These are phyloP conservation scores for Formicarius rufipectus DNA, from an alignment of 2,113 vertebrate genomes.

Conservation along the genomic window DNA sequence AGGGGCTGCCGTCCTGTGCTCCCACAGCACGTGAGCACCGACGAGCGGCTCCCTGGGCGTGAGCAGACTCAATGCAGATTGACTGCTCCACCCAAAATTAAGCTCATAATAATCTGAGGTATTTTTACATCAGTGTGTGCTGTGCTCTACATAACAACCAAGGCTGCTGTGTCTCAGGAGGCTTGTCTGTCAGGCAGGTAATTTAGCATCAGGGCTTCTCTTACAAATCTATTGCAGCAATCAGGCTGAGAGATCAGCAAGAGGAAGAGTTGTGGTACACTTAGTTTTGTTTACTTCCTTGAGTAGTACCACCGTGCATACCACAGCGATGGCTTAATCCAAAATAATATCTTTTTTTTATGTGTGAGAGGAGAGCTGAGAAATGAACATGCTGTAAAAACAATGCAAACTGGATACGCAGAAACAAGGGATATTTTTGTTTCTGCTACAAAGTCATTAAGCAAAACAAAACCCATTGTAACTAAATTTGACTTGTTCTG, in stretches of 20 bases:
- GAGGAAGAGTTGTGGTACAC: not conserved
- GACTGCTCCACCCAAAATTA: slow-evolving; percentile 25
- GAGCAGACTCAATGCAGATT: not conserved
- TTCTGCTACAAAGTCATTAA: not conserved
- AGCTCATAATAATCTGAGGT: not conserved
- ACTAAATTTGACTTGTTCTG: not conserved
- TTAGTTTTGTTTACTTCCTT: not conserved
- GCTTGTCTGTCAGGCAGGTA: not conserved
- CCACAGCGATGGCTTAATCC: not conserved
- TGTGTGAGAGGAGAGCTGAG: not conserved
- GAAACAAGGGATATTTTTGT: not conserved
- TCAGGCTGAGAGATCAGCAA: not conserved
- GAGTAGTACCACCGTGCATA: not conserved
- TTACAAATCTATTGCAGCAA: not conserved
- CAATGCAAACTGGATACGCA: not conserved
- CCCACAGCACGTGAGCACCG: not conserved
- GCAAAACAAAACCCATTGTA: not conserved
- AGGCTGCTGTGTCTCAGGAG: not conserved
- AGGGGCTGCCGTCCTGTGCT: not conserved
- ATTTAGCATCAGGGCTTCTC: not conserved
- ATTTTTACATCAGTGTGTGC: not conserved
- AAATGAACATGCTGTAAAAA: not conserved
- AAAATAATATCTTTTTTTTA: not conserved
- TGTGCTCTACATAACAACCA: not conserved
- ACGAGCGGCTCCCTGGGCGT: not conserved